Conservation (phyloP, 2,113 vertebrate species). For the Phocoena phocoena region DNA sequence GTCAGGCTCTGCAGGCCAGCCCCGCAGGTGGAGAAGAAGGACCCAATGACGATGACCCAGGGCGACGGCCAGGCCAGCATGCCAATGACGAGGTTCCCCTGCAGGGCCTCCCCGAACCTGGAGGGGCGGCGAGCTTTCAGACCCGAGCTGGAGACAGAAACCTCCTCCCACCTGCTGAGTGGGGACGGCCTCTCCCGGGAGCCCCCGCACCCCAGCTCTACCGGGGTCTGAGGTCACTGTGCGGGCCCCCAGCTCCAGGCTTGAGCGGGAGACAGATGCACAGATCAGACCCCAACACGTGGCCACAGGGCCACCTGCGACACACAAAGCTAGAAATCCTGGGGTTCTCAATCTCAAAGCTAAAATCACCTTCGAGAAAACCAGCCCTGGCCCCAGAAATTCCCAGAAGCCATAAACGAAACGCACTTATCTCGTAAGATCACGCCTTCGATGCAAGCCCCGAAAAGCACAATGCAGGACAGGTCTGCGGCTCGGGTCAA, state of each 20-base stretch:
- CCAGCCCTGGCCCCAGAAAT: background rate
- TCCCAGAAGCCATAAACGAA: background rate
- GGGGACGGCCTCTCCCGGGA: background rate
- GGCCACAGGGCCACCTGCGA: rapidly evolving
- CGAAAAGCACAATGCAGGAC: slow-evolving; percentile 93
- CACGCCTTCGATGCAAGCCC: slow-evolving; percentile 96
- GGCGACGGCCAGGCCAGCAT: slow-evolving; percentile 97
- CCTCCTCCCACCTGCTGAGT: rapidly evolving
- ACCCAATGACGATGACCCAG: slow-evolving; percentile 98
- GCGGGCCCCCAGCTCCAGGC: rapidly evolving
- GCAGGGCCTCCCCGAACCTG: slow-evolving; percentile 96
- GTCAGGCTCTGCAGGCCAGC: slow-evolving; percentile 97
- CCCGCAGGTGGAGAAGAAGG: slow-evolving; percentile 97
- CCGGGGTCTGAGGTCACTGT: rapidly evolving
- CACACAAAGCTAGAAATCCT: rapidly evolving
- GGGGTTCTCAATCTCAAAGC: background rate
- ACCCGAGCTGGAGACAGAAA: rapidly evolving
- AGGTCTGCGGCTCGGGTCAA: slow-evolving; percentile 86
- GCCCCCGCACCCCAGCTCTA: background rate
- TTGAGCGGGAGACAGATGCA: rapidly evolving
- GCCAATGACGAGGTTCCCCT: slow-evolving; percentile 95
- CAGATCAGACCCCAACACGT: background rate
- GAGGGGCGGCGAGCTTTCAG: rapidly evolving
- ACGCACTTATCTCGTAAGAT: slow-evolving; percentile 96
- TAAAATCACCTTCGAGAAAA: rapidly evolving